Evolutionary conservation across 1,140 invertebrate genomes (phyloP).

Genomic region (Tetramorium parvispinum): DNA sequence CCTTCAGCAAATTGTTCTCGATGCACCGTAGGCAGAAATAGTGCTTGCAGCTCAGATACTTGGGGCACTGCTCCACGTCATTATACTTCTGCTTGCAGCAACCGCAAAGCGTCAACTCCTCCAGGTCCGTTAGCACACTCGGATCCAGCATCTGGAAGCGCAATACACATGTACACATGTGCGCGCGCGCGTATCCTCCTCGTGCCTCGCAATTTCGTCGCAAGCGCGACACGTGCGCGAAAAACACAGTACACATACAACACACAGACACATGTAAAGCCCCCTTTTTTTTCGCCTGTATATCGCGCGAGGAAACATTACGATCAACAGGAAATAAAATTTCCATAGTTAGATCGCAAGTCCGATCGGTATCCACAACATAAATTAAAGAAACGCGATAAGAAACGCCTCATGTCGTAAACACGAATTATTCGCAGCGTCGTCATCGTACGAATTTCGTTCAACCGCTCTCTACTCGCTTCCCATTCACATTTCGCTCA

Average conservation of each 20-base stretch:
- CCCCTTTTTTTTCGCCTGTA: neutral
- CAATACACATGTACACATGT: neutral
- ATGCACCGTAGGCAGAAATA: conserved; percentile 92
- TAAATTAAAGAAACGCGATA: neutral
- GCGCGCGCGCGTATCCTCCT: neutral
- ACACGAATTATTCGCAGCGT: neutral
- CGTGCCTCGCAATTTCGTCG: neutral
- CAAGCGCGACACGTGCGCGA: neutral
- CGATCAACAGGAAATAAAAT: neutral
- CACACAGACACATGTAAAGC: neutral
- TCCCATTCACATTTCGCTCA: neutral
- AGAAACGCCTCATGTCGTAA: neutral
- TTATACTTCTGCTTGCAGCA: conserved; percentile 90
- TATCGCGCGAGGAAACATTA: neutral
- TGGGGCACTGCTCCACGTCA: conserved; percentile 89
- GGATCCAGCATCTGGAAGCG: conserved; percentile 85
- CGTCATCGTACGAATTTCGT: neutral
- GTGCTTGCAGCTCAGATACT: conserved; percentile 91
- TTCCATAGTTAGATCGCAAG: neutral
- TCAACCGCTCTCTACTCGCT: neutral
- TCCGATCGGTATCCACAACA: neutral
- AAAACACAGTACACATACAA: neutral
- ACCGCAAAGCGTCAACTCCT: conserved; percentile 90
- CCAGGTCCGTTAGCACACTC: conserved; percentile 88
- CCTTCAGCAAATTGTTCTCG: conserved; percentile 88